These are phyloP conservation scores for Tyrannus savana DNA, from an alignment of 2,113 vertebrate species.

Conservation along the genomic window DNA sequence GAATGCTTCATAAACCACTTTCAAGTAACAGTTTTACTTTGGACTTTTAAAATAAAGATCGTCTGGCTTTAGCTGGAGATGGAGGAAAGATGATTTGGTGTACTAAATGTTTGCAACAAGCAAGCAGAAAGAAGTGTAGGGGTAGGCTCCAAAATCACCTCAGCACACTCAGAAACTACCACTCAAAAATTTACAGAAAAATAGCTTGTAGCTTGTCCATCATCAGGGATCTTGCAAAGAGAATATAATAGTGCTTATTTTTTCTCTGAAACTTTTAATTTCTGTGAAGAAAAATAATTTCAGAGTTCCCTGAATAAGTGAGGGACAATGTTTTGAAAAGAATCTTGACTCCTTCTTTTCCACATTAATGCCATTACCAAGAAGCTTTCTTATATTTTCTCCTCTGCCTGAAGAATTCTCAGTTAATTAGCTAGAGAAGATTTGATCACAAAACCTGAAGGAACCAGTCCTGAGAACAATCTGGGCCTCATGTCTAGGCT, in stretches of 20 bases:
- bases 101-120: background rate
- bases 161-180: background rate
- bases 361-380: background rate
- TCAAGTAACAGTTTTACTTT: background rate
- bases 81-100: background rate
- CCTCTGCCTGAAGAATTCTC: background rate
- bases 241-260: background rate
- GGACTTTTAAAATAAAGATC: background rate
- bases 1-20: background rate
- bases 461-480: background rate
- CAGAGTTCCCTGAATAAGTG: background rate
- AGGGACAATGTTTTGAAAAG: background rate
- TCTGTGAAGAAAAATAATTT: background rate
- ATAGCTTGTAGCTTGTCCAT: background rate
- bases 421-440: background rate
- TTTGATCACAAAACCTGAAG: background rate
- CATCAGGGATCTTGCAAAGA: background rate
- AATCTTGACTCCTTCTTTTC: background rate
- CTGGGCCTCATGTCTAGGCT: background rate
- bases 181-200: background rate
- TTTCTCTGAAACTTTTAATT: background rate
- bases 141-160: background rate
- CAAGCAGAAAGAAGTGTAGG: background rate
- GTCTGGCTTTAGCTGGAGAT: background rate
- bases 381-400: background rate